These are phyloP conservation scores for Melipona beecheii DNA, from an alignment of 2,888 invertebrate species.

Conservation along the genomic window DNA sequence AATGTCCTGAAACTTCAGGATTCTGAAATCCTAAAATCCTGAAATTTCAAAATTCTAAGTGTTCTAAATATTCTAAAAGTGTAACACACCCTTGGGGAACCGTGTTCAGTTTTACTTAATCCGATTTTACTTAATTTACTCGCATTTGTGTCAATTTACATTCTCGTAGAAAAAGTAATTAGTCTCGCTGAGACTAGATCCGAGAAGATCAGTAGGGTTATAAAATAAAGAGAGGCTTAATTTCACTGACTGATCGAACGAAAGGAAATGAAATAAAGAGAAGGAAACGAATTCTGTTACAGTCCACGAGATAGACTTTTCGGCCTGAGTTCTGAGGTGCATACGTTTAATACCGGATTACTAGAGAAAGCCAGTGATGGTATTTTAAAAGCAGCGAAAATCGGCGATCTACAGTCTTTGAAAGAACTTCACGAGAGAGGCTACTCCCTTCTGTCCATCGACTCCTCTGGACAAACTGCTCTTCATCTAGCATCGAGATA, in stretches of 20 bases:
- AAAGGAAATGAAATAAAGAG: not conserved
- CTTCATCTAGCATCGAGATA: conserved; percentile 94
- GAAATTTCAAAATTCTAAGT: too few relatives aligned
- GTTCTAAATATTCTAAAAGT: too few relatives aligned
- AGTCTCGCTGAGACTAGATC: too few relatives aligned
- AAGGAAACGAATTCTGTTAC: conserved; percentile 34
- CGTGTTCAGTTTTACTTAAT: too few relatives aligned
- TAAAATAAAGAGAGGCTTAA: too few relatives aligned
- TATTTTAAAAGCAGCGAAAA: conserved; percentile 93
- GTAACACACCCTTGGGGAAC: too few relatives aligned
- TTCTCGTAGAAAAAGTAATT: too few relatives aligned
- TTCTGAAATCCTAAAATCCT: too few relatives aligned
- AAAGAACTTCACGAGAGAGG: conserved; percentile 94
- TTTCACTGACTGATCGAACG: not conserved
- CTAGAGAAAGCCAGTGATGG: conserved; percentile 93
- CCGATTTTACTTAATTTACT: too few relatives aligned
- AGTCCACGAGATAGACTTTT: conserved; percentile 82
- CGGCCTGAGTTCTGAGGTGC: conserved; percentile 80
- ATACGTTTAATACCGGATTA: conserved; percentile 87
- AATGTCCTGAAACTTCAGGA: too few relatives aligned
- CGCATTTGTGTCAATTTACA: too few relatives aligned
- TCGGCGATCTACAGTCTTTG: conserved; percentile 91
- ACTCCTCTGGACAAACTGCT: conserved; percentile 94
- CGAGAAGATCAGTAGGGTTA: too few relatives aligned
- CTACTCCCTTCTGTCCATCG: conserved; percentile 92